Evolutionary conservation across 2,888 invertebrate species (phyloP), one percentile per base, ranked within the genome.

Genomic region (Sinohyriopsis cumingii): DNA sequence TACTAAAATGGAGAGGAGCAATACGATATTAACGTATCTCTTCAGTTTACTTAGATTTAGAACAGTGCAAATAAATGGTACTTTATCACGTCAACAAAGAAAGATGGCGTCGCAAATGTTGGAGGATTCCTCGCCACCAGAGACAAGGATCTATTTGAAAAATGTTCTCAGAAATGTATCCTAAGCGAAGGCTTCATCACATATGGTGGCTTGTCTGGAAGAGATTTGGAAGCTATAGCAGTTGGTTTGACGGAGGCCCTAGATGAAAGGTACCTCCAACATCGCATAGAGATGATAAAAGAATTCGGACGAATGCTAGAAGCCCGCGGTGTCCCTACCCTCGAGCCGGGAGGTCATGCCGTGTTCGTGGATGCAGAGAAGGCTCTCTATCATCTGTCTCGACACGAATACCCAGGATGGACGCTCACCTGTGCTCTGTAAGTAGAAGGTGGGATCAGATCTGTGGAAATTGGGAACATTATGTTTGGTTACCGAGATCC

Each of bases 151-250:
- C 15, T 73, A 20, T 70, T 45, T 20, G 25, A 20, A 12, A 61
- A 59, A 28, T 25, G 59, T 5, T 53, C 57, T 20, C 53, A 45
- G 6, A 60, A 62, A 45, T 55, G 64, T 19, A 68, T 70, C 18
- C 54, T 71, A 4, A 59, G 65, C 18, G 70, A 66, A 59, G 73
- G 73, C 5, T 67, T 67, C 33, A 55, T 67, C n/a, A 70, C 70
- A 5, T 73, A 73, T 22, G 73, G 73, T 5, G 73, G 73, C 12
- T 64, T 73, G 61, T 33, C 68, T 7, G 73, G 73, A 1, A 62
- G 73, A 55, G 67, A 70, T n/a, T 66, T 73, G 68, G 73, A 73
- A 65, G 70, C 68, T 24, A 33, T 62, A 19, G 65, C 68, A 3
- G 62, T 57, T 1, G 73, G 73, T 5, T 59, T 73, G 12, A 53